These are phyloP conservation scores for Entomobrya proxima DNA, from an alignment of 2,888 invertebrate genomes.

Conservation along the genomic window DNA sequence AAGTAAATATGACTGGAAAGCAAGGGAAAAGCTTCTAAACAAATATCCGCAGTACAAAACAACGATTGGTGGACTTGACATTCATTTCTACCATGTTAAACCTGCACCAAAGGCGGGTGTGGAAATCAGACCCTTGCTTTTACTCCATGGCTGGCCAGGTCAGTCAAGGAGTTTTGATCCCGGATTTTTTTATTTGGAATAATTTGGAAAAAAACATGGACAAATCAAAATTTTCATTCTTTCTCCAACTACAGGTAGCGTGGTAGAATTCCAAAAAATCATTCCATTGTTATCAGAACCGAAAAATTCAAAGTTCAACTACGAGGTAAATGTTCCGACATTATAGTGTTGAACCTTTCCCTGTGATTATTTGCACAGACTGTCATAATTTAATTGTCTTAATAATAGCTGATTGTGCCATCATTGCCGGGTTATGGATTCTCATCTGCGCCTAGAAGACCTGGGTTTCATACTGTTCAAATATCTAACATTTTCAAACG, in stretches of 20 bases:
- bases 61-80: constrained; percentile 85
- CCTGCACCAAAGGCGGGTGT: constrained; percentile 66
- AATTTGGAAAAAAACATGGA: too few relatives aligned
- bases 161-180: too few relatives aligned
- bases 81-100: constrained; percentile 87
- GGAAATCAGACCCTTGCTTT: constrained; percentile 57
- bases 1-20: constrained; percentile 85
- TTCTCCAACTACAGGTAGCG: too few relatives aligned
- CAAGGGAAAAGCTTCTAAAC: constrained; percentile 85
- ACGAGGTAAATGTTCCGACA: constrained; percentile 78
- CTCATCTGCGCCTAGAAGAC: constrained; percentile 78
- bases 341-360: not conserved
- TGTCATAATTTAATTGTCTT: too few relatives aligned
- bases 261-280: constrained; percentile 74
- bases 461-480: constrained; percentile 77
- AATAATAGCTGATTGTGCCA: constrained; percentile 77
- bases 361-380: not conserved
- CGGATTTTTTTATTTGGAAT: too few relatives aligned
- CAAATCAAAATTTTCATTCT: too few relatives aligned
- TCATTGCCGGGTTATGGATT: constrained; percentile 80
- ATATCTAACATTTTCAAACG: constrained; percentile 82
- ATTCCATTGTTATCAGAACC: constrained; percentile 78
- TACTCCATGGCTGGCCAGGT: constrained; percentile 74
- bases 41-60: constrained; percentile 86
- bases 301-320: constrained; percentile 80